Evolutionary conservation across 2,888 invertebrate species (phyloP).

Genomic region (Lobophora halterata): DNA sequence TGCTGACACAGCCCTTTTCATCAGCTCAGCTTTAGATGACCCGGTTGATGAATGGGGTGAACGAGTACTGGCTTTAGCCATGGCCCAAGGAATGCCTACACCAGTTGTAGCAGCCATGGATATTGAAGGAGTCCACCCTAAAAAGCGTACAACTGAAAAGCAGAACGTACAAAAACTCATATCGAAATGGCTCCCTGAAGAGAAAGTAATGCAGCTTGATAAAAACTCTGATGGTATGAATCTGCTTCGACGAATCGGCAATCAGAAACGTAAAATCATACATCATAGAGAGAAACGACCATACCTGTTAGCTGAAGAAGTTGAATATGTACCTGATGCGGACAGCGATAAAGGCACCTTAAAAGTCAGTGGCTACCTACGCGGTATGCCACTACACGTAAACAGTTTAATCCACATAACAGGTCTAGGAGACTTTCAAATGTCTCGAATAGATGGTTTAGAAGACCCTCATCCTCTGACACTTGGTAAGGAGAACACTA

Average conservation of each 20-base stretch:
- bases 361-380: constrained; percentile 92
- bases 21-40: constrained; percentile 87
- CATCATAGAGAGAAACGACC: constrained; percentile 88
- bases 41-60: constrained; percentile 90
- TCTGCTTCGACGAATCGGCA: constrained; percentile 84
- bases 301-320: constrained; percentile 90
- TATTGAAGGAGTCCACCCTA: constrained; percentile 86
- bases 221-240: constrained; percentile 88
- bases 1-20: constrained; percentile 90
- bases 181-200: constrained; percentile 88
- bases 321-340: constrained; percentile 82
- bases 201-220: constrained; percentile 90
- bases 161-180: constrained; percentile 83
- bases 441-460: constrained; percentile 87
- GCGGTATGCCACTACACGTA: constrained; percentile 91
- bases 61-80: constrained; percentile 86
- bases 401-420: constrained; percentile 95
- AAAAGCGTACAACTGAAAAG: constrained; percentile 86
- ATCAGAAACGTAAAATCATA: constrained; percentile 88
- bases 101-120: constrained; percentile 88
- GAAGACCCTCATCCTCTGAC: constrained; percentile 85
- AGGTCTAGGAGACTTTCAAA: constrained; percentile 96
- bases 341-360: constrained; percentile 82
- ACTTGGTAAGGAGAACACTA: constrained; percentile 72
- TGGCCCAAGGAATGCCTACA: constrained; percentile 91